These are phyloP conservation scores for Leptestheria dahalacensis DNA, from an alignment of 1,140 invertebrate genomes.

Conservation along the genomic window DNA sequence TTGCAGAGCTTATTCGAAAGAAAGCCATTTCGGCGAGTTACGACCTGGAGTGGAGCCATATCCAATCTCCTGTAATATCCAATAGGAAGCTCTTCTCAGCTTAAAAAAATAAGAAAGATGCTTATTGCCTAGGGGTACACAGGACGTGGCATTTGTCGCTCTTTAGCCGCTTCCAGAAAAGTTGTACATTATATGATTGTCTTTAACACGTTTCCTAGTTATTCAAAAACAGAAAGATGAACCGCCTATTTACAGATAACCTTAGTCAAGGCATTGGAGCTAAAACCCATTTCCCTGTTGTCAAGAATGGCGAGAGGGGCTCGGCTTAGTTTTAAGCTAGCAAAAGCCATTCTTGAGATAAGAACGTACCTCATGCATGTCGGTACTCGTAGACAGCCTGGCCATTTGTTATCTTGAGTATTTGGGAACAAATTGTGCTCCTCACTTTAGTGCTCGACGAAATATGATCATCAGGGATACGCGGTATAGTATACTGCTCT, in stretches of 20 bases:
- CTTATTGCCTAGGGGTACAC: not conserved
- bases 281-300: not conserved
- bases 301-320: not conserved
- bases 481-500: too few species aligned
- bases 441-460: too few species aligned
- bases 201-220: too few species aligned
- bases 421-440: too few species aligned
- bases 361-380: not conserved
- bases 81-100: not conserved
- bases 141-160: not conserved
- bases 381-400: not conserved
- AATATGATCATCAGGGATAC: too few species aligned
- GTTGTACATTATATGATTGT: too few species aligned
- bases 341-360: not conserved
- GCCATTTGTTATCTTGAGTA: not conserved
- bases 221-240: too few species aligned
- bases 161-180: too few species aligned
- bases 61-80: not conserved
- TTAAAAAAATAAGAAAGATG: not conserved
- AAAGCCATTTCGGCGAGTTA: not conserved
- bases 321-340: not conserved
- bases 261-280: not conserved
- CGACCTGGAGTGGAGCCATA: not conserved
- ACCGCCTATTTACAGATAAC: too few species aligned
- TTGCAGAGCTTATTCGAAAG: not conserved